Conservation (phyloP, 2,888 invertebrate species). For the Dugesia japonica region DNA sequence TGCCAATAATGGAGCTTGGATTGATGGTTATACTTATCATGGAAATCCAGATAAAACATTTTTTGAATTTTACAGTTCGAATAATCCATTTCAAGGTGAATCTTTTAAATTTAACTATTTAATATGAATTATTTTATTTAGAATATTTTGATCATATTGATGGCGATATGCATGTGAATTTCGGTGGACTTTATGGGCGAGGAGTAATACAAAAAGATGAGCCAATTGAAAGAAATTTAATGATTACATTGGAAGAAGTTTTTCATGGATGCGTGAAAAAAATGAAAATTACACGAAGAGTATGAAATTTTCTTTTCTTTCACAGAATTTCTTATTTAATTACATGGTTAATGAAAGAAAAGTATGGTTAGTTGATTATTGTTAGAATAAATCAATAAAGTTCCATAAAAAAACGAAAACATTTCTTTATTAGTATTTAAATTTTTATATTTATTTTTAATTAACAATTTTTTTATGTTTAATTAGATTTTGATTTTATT, state of each 20-base stretch:
- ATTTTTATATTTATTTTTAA: no score
- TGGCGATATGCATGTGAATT: conserved; percentile 48
- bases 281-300: conserved; percentile 48
- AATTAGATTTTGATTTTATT: no score
- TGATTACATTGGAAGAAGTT: conserved; percentile 47
- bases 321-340: no score
- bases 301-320: conserved; percentile 38
- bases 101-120: neutral
- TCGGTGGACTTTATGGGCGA: conserved; percentile 46
- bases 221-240: conserved; percentile 46
- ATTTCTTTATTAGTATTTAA: no score
- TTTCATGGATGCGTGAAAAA: conserved; percentile 49
- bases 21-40: conserved; percentile 56
- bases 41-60: conserved; percentile 54
- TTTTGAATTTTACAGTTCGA: conserved; percentile 64
- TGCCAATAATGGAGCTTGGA: conserved; percentile 45
- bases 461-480: no score
- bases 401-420: no score
- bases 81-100: conserved; percentile 57
- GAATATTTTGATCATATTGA: conserved; percentile 48
- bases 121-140: conserved; percentile 35
- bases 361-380: no score
- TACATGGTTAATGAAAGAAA: no score
- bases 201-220: conserved; percentile 47
- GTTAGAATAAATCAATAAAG: no score